Evolutionary conservation across 2,888 invertebrate species (phyloP).

Genomic region (Erebia epiphron): DNA sequence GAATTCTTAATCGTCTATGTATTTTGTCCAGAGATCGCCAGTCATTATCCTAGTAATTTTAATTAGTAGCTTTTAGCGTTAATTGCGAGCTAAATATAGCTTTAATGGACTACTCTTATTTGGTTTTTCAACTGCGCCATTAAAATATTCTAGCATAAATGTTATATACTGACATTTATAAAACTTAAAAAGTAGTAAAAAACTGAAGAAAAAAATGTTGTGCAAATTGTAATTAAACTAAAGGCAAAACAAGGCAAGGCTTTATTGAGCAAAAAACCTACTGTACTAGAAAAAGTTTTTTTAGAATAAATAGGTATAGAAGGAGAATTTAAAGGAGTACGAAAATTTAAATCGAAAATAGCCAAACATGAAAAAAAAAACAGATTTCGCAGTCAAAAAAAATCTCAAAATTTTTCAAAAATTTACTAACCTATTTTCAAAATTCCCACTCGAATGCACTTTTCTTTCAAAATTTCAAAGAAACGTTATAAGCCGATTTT

Average conservation of each 20-base stretch:
- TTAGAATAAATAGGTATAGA: no score
- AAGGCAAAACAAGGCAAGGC: no score
- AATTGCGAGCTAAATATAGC: conserved; percentile 5
- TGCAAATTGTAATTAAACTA: not conserved
- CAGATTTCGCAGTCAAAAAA: no score
- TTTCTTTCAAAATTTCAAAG: no score
- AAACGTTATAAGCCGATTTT: no score
- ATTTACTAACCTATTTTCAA: no score
- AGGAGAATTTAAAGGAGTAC: no score
- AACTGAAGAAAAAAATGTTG: not conserved
- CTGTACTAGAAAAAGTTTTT: no score
- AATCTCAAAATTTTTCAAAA: no score
- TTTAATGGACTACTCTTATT: not conserved
- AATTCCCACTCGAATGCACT: no score
- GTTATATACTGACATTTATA: not conserved
- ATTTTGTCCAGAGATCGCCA: not conserved
- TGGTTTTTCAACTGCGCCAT: not conserved
- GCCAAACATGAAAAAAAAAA: no score
- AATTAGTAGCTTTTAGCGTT: not conserved
- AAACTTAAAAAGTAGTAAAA: not conserved
- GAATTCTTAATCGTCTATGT: not conserved
- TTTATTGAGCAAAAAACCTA: not conserved
- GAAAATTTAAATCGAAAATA: no score
- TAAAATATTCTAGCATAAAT: not conserved
- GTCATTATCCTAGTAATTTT: not conserved